phyloP scores from a whole-genome alignment of 2,113 vertebrate species.

The Campylorhamphus procurvoides region DNA sequence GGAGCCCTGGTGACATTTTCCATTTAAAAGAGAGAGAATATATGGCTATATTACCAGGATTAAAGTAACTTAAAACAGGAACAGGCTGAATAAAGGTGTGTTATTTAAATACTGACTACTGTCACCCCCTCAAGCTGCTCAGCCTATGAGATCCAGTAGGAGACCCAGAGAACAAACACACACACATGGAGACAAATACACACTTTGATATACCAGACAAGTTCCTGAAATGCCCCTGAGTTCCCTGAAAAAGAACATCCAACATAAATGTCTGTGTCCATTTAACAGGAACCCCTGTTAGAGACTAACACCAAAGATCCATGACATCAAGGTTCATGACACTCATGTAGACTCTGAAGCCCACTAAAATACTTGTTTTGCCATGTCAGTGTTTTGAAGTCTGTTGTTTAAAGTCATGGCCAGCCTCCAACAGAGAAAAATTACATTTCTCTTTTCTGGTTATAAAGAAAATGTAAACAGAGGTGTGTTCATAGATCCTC shows the following conservation, averaged over 20 bases:
- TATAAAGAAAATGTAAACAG: not conserved
- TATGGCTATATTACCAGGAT: not conserved
- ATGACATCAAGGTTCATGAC: not conserved
- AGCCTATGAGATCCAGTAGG: not conserved
- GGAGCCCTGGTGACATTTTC: not conserved
- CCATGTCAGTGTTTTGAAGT: not conserved
- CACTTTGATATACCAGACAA: not conserved
- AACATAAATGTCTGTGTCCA: not conserved
- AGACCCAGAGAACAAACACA: not conserved
- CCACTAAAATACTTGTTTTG: not conserved
- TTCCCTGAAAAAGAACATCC: not conserved
- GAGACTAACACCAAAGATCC: not conserved
- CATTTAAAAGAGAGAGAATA: not conserved
- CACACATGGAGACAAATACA: fast-evolving
- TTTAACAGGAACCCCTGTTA: not conserved
- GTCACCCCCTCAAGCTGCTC: not conserved
- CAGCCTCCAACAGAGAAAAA: not conserved
- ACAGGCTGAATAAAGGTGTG: not conserved
- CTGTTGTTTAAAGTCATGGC: not conserved
- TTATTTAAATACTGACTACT: not conserved
- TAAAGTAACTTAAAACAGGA: not conserved
- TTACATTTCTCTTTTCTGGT: not conserved
- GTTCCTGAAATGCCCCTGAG: not conserved
- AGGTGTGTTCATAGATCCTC: not conserved
- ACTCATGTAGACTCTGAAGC: not conserved